phyloP scores from a whole-genome alignment of 2,113 vertebrate genomes.

The Mystacornis crossleyi region DNA sequence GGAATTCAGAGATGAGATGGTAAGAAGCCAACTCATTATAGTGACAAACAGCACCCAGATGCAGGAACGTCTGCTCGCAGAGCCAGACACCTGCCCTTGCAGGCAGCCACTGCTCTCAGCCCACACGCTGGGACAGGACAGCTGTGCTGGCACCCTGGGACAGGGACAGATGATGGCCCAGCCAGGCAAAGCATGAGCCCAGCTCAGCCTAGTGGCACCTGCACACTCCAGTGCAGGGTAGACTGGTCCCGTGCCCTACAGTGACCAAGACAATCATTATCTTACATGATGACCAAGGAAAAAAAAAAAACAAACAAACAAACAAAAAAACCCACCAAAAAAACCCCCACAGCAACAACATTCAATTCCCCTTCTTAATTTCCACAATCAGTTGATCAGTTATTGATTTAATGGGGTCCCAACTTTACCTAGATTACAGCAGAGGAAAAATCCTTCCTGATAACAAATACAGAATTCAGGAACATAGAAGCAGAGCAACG shows the following conservation, averaged over 20 bases:
- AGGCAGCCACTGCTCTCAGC: background rate
- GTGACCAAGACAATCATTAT: background rate
- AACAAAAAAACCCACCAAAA: too few relatives aligned
- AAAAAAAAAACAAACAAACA: too few relatives aligned
- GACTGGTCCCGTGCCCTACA: accelerated
- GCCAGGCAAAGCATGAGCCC: background rate
- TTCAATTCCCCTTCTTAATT: background rate
- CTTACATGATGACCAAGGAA: too few relatives aligned
- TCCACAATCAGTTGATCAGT: background rate
- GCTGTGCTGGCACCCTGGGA: background rate
- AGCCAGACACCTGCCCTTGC: constrained; percentile 22
- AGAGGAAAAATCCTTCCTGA: background rate
- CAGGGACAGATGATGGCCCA: background rate
- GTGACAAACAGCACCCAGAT: constrained; percentile 34
- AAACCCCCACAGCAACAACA: background rate
- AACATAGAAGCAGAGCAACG: background rate
- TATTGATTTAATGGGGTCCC: background rate
- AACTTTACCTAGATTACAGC: background rate
- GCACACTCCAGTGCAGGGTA: background rate
- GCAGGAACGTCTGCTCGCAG: background rate
- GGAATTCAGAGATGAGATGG: background rate
- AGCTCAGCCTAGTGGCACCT: background rate
- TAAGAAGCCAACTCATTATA: constrained; percentile 47
- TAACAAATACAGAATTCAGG: background rate
- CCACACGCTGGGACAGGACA: background rate